Evolutionary conservation across 2,113 vertebrate species (phyloP).

Genomic region (Bathybates hornii): DNA sequence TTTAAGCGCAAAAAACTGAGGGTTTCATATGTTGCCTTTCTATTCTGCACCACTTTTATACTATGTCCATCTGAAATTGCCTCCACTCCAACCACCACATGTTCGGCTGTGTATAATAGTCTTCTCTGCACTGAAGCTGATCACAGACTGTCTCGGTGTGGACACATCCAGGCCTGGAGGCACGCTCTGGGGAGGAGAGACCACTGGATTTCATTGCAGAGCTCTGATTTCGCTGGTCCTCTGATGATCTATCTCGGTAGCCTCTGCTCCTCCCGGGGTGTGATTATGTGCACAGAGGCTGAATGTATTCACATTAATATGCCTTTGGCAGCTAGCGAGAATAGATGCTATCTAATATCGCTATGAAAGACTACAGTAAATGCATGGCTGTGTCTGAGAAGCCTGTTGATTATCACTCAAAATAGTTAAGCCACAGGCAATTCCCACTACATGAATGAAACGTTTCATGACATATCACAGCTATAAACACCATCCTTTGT

Average conservation of each 20-base stretch:
- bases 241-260: constrained; percentile 22
- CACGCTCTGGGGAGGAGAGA: constrained; percentile 27
- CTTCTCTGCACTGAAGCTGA: constrained; percentile 31
- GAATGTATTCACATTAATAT: constrained; percentile 16
- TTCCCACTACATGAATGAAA: neutral
- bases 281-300: constrained; percentile 4
- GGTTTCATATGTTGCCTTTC: neutral
- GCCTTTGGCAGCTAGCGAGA: neutral
- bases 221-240: constrained; percentile 21
- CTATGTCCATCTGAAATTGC: neutral
- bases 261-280: neutral
- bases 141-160: constrained; percentile 42
- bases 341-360: neutral
- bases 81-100: neutral
- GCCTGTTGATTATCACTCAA: constrained; percentile 25
- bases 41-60: neutral
- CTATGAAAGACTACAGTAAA: neutral
- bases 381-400: neutral
- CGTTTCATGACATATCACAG: constrained; percentile 2
- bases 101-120: neutral
- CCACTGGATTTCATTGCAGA: constrained; percentile 19
- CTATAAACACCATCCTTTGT: constrained; percentile 4
- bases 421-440: neutral
- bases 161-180: constrained; percentile 54
- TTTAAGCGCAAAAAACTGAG: neutral